Evolutionary conservation across 2,797 vertebrate genomes (phyloP), one percentile per base, ranked within the genome.

Genomic region (Halcyon smyrnensis): DNA sequence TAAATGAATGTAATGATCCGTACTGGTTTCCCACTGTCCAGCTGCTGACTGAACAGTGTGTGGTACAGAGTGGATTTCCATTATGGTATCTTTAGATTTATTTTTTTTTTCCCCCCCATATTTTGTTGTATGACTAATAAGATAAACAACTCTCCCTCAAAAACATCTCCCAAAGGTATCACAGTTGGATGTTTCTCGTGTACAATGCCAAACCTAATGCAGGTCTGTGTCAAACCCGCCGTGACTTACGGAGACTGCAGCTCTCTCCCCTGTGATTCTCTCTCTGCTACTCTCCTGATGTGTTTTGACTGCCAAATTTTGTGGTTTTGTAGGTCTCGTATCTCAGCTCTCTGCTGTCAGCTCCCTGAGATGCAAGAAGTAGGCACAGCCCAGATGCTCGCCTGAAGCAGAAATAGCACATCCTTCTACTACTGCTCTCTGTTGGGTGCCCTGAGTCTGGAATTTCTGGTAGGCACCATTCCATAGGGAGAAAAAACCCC

Each of bases 361-460:
- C 78, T 95, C 84, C 69, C 78, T n/a, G 89, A 68, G 79, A 88
- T 68, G 84, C 34, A 6, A 48, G 84, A 24, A 51, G 82, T 0
- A 89, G 93, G 94, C 87, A 91, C 0, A 0, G 82, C 87, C 87
- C 94, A 89, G 93, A 70, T 96, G 91, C 93, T 84, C 34, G 84
- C 96, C 94, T 92, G 79, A 8, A 92, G 89, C 85, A 95, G 79
- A 93, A 97, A 94, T 91, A 91, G 54, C 87, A 84, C 89, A 23
- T 70, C 71, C 53, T 60, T 59, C 57, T 91, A 50, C 95, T 95
- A 34, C 87, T 80, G 1, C 28, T 89, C 80, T 60, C 90, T 62
- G 46, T 24, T 65, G 32, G 69, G 56, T 85, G 89, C 76, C 79
- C 73, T 12, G 93, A 86, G 93, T 7, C 32, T 39, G 23, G 65